These are phyloP conservation scores for Orbicella faveolata DNA, from an alignment of 64 coral and sea anemone species.

Conservation along the genomic window DNA sequence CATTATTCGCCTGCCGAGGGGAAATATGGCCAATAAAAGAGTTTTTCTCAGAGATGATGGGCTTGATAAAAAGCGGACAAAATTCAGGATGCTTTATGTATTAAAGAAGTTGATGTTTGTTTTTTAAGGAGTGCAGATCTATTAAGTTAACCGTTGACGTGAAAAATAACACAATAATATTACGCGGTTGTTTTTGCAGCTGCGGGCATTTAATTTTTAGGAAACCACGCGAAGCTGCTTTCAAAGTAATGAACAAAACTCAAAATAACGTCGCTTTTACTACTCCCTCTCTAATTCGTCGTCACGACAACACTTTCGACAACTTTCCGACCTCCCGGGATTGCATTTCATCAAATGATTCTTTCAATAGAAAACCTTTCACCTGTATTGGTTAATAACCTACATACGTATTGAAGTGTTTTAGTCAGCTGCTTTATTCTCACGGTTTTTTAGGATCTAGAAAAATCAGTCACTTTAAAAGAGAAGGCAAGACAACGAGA, in stretches of 20 bases:
- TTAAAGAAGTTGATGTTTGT: too few relatives aligned
- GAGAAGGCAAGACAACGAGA: conserved; percentile 83
- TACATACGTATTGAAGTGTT: neutral
- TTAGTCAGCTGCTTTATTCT: neutral
- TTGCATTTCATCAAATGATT: neutral
- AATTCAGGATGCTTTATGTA: too few relatives aligned
- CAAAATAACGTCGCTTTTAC: neutral
- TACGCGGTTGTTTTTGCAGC: too few relatives aligned
- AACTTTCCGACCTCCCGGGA: neutral
- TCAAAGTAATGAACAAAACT: neutral
- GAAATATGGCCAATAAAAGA: too few relatives aligned
- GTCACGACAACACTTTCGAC: neutral
- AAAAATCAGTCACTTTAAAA: conserved; percentile 75
- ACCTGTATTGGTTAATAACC: neutral
- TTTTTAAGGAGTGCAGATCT: too few relatives aligned
- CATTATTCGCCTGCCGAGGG: too few relatives aligned
- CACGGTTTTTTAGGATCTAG: conserved; percentile 68
- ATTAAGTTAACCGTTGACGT: too few relatives aligned
- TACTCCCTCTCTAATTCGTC: neutral
- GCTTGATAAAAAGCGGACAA: too few relatives aligned
- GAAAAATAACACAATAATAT: too few relatives aligned
- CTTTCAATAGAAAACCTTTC: neutral
- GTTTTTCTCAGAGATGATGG: too few relatives aligned
- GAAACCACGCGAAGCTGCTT: too few relatives aligned
- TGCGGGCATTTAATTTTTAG: too few relatives aligned